Percentiles rank a stretch among this genome's conserved stretches.
Evolutionary conservation across 2,113 vertebrate species (phyloP).

Genomic region (Lynx canadensis): DNA sequence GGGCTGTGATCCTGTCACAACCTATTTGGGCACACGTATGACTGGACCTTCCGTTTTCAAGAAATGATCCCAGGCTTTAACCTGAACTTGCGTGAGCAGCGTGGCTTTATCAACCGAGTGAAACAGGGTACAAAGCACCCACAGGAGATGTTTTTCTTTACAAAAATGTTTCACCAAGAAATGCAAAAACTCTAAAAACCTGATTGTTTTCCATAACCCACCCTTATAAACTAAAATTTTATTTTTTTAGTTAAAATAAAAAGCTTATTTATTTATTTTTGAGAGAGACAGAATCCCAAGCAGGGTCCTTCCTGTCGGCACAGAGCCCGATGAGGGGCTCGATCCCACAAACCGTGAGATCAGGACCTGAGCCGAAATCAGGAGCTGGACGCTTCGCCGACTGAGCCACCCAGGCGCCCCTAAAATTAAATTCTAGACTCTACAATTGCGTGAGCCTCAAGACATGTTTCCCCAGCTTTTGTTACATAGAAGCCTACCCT

Average conservation of each 20-base stretch:
- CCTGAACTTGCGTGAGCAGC: background rate
- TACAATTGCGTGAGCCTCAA: background rate
- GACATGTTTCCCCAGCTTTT: background rate
- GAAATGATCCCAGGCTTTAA: slow-evolving; percentile 16
- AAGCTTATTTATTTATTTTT: too few species aligned
- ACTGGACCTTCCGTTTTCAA: background rate
- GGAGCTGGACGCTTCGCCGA: too few species aligned
- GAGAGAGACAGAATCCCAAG: too few species aligned
- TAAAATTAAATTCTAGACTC: slow-evolving; percentile 34
- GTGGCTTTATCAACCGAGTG: background rate
- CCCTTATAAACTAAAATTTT: slow-evolving; percentile 15
- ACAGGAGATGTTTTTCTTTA: slow-evolving; percentile 18
- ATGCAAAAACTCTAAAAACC: background rate
- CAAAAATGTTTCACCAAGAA: background rate
- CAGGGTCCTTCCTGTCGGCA: too few species aligned
- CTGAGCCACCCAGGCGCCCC: too few species aligned
- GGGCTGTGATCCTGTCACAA: background rate
- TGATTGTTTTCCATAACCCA: background rate
- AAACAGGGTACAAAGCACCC: slow-evolving; percentile 2
- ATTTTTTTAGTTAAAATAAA: background rate
- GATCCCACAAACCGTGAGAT: too few species aligned
- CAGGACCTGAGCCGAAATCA: too few species aligned
- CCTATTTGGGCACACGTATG: background rate
- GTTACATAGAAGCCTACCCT: background rate
- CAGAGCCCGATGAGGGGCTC: too few species aligned